Evolutionary conservation across 2,888 invertebrate species (phyloP).

Genomic region (Cyaniris semiargus): DNA sequence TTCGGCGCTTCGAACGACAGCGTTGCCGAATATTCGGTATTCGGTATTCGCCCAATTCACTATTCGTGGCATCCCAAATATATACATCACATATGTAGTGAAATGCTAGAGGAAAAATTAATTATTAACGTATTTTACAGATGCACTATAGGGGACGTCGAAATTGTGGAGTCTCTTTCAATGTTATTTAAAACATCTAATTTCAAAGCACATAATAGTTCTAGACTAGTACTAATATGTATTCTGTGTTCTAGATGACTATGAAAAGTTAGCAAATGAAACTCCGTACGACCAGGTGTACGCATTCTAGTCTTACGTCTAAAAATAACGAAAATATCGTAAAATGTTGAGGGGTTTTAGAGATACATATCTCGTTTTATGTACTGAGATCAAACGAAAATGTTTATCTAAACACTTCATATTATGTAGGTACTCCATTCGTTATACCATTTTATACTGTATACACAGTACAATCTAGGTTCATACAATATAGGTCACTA

Average conservation of each 20-base stretch:
- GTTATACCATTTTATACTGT: neutral
- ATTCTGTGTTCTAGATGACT: too few species aligned
- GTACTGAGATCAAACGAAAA: conserved; percentile 38
- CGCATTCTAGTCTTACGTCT: neutral
- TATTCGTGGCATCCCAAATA: too few species aligned
- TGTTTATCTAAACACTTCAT: conserved; percentile 36
- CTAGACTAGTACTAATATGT: too few species aligned
- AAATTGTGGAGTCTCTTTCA: too few species aligned
- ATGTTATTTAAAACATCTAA: neutral
- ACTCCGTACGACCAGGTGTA: neutral
- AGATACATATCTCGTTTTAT: conserved; percentile 34
- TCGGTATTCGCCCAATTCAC: too few species aligned
- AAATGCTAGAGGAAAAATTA: too few species aligned
- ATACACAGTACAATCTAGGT: neutral
- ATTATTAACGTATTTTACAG: too few species aligned
- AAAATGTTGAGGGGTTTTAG: conserved; percentile 14
- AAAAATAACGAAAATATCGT: conserved; percentile 11
- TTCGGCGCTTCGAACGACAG: too few species aligned
- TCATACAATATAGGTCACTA: neutral
- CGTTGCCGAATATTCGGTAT: too few species aligned
- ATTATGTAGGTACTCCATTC: conserved; percentile 28
- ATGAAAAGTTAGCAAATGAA: neutral
- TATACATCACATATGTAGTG: too few species aligned
- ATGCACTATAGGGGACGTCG: neutral
- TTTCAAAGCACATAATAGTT: neutral